Percentiles rank a stretch among this genome's conserved stretches.
Evolutionary conservation across 2,113 vertebrate genomes (phyloP).

Genomic region (Gallinago paraguaiae): DNA sequence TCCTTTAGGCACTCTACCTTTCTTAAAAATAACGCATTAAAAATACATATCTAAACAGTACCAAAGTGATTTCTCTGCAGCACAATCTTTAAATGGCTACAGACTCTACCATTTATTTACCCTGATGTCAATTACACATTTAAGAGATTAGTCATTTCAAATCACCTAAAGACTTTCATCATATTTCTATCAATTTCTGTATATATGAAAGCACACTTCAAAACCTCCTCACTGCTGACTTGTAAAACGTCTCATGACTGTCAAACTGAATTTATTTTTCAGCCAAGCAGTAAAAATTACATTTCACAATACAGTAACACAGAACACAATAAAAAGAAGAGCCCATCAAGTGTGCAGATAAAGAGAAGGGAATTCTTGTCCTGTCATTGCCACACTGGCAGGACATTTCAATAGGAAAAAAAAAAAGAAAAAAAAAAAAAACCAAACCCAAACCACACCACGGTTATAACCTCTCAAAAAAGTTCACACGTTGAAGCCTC

Average conservation of each 20-base stretch:
- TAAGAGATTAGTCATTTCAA: slow-evolving; percentile 1
- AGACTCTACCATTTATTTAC: neutral
- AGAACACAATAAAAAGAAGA: neutral
- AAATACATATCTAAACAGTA: neutral
- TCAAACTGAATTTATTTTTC: slow-evolving; percentile 37
- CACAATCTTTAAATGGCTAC: slow-evolving; percentile 12
- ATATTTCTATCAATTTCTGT: slow-evolving; percentile 17
- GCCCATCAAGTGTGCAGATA: slow-evolving; percentile 6
- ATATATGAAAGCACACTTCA: neutral
- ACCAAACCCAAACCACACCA: neutral
- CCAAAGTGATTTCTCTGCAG: neutral
- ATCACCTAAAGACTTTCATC: slow-evolving; percentile 3
- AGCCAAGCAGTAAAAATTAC: slow-evolving; percentile 11
- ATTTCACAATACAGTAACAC: neutral
- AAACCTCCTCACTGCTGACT: slow-evolving; percentile 10
- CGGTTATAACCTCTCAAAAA: slow-evolving; percentile 22
- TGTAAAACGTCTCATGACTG: slow-evolving; percentile 3
- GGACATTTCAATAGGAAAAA: neutral
- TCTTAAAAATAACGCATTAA: slow-evolving; percentile 49
- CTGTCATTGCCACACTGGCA: neutral
- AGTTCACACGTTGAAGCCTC: slow-evolving; percentile 59
- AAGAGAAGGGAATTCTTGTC: slow-evolving; percentile 2
- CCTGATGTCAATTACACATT: neutral
- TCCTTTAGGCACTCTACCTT: slow-evolving; percentile 39
- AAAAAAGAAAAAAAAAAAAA: neutral